Evolutionary conservation across 2,888 invertebrate genomes (phyloP), one percentile per base, ranked within the genome.

Genomic region (Allolobophora icterica): DNA sequence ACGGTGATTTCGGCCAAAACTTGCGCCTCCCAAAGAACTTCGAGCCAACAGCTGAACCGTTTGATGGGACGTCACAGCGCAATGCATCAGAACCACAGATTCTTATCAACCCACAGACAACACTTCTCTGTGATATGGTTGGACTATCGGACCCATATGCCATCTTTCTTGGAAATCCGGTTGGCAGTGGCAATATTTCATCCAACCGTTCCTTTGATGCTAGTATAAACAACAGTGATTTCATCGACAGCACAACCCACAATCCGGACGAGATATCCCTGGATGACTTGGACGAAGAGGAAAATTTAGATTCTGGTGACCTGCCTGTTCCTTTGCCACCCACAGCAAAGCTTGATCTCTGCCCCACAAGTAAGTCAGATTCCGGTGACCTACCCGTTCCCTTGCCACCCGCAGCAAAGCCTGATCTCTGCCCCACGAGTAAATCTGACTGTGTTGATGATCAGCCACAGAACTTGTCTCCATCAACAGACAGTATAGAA

Each of bases 1-100:
- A 96, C 0, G 95, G 96, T 89, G 96, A 97, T 94, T 97, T 99
- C 94, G 96, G 96, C 83, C 96, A 96, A 90, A 96, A 97, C 94
- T 95, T 98, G 90, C 95, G 95, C 89, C 96, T 99, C 91, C 98
- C 98, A 0, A 95, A 96, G 0, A 97, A 97, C 95, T 99, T 99
- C 96, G 96, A 96, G 34, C 96, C 96, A 93, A 98, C 98, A 24
- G 97, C 97, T 2, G 90, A 71, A 5, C 83, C 91, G n/a, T 91
- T 84, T 89, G 58, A 71, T 21, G 40, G 84, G 52, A 83, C 92
- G 6, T 33, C 35, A 92, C 93, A 19, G 90, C 91, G 40, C 90
- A 91, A 45, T 91, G 92, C 87, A 38, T 6, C 35, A 24, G 35
- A 8, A 92, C 91, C 91, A 15, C 89, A 91, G 24, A 92, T 93